These are phyloP conservation scores for Artibeus jamaicensis DNA, from an alignment of 2,797 vertebrate species.

Conservation along the genomic window DNA sequence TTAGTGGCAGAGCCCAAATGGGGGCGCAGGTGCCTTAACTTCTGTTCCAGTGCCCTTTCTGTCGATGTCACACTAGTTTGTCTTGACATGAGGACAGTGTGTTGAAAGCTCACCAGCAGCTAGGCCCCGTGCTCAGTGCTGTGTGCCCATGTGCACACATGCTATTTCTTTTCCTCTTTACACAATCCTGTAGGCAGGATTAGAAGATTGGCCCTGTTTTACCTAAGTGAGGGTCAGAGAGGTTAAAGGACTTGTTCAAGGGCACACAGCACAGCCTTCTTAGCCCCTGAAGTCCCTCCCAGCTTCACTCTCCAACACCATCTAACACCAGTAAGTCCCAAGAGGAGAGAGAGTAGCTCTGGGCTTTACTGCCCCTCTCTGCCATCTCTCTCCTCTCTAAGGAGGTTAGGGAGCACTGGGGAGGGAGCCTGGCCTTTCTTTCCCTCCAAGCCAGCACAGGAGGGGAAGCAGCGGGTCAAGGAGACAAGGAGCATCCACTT, in stretches of 20 bases:
- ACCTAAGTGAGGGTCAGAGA: background rate
- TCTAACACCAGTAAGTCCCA: too few relatives aligned
- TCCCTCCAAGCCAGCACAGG: background rate
- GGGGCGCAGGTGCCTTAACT: background rate
- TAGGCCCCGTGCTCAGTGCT: background rate
- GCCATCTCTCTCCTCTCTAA: background rate
- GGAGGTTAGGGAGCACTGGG: background rate
- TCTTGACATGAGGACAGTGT: rapidly evolving
- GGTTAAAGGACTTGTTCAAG: background rate
- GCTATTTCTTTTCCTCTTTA: background rate
- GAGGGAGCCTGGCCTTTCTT: slow-evolving; percentile 28
- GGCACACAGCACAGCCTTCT: background rate
- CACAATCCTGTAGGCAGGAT: background rate
- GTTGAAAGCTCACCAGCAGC: too few relatives aligned
- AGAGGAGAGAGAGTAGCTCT: background rate
- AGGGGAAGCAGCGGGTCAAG: slow-evolving; percentile 54
- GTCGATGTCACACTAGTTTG: background rate
- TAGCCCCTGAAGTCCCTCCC: too few relatives aligned
- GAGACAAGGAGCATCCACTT: slow-evolving; percentile 48
- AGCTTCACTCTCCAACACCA: background rate
- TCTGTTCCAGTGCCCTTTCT: background rate
- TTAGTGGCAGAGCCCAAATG: background rate
- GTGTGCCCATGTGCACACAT: rapidly evolving
- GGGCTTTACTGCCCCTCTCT: background rate
- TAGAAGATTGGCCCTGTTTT: background rate